Evolutionary conservation across 2,888 invertebrate genomes (phyloP).

Genomic region (Polymixis lichenea): DNA sequence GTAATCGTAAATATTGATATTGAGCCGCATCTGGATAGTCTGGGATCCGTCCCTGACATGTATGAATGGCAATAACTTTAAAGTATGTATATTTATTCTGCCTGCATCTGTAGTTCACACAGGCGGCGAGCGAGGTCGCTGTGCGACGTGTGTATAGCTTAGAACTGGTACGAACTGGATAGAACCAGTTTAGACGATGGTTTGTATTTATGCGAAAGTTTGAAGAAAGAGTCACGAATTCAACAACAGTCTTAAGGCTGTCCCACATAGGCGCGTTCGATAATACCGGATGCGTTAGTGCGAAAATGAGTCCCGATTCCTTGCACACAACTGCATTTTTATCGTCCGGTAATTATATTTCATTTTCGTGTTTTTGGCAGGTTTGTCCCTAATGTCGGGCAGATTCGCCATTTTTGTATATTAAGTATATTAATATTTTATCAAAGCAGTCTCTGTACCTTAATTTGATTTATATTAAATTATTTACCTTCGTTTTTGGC

Average conservation of each 20-base stretch:
- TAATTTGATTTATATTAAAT: too few species aligned
- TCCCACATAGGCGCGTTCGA: background rate
- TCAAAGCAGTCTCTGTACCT: too few species aligned
- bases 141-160: slow-evolving; percentile 12
- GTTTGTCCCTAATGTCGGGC: too few species aligned
- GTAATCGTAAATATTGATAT: slow-evolving; percentile 23
- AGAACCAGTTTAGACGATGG: slow-evolving; percentile 3
- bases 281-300: background rate
- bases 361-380: too few species aligned
- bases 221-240: background rate
- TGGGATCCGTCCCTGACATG: slow-evolving; percentile 42
- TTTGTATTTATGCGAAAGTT: background rate
- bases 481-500: too few species aligned
- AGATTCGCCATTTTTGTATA: too few species aligned
- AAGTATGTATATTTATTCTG: slow-evolving; percentile 54
- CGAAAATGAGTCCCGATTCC: background rate
- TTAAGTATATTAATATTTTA: too few species aligned
- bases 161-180: slow-evolving; percentile 28
- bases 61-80: slow-evolving; percentile 39
- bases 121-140: slow-evolving; percentile 26
- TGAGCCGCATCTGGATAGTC: slow-evolving; percentile 35
- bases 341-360: background rate
- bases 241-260: background rate
- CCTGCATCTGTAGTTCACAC: slow-evolving; percentile 40
- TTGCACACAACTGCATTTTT: background rate